Conservation (phyloP, 2,888 invertebrate genomes). For the Falcaria lacertinaria region DNA sequence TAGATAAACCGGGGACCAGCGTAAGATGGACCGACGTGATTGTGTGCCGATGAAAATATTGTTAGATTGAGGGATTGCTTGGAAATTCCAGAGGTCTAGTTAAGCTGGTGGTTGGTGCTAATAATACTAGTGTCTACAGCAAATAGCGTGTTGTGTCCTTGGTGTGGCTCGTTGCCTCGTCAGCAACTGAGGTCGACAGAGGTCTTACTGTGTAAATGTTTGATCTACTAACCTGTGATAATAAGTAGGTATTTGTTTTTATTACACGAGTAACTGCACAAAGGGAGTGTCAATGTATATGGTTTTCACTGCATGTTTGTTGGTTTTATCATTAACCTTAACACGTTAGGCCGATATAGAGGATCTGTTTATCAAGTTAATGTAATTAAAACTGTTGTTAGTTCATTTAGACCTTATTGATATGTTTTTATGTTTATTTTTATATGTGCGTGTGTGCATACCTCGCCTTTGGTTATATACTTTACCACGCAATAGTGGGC, state of each 20-base stretch:
- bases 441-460: too few relatives aligned
- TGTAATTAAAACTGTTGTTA: not conserved
- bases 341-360: slow-evolving; percentile 4
- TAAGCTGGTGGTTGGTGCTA: slow-evolving; percentile 26
- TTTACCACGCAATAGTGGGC: too few relatives aligned
- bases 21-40: slow-evolving; percentile 32
- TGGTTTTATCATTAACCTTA: slow-evolving; percentile 19
- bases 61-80: slow-evolving; percentile 5
- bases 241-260: slow-evolving; percentile 11
- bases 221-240: slow-evolving; percentile 24
- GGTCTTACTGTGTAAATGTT: slow-evolving; percentile 37
- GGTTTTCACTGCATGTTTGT: slow-evolving; percentile 14
- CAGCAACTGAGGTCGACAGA: slow-evolving; percentile 30
- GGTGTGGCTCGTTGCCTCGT: slow-evolving; percentile 27
- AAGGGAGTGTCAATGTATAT: slow-evolving; percentile 12
- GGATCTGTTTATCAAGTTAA: not conserved
- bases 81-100: slow-evolving; percentile 25
- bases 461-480: too few relatives aligned
- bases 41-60: slow-evolving; percentile 17
- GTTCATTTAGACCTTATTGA: not conserved
- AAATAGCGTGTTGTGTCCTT: slow-evolving; percentile 38
- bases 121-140: slow-evolving; percentile 29
- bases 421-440: slow-evolving; percentile 2
- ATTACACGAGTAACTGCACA: slow-evolving; percentile 14
- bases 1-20: slow-evolving; percentile 49